Conservation (phyloP, 2,888 invertebrate species). For the Bruchidius siliquastri region DNA sequence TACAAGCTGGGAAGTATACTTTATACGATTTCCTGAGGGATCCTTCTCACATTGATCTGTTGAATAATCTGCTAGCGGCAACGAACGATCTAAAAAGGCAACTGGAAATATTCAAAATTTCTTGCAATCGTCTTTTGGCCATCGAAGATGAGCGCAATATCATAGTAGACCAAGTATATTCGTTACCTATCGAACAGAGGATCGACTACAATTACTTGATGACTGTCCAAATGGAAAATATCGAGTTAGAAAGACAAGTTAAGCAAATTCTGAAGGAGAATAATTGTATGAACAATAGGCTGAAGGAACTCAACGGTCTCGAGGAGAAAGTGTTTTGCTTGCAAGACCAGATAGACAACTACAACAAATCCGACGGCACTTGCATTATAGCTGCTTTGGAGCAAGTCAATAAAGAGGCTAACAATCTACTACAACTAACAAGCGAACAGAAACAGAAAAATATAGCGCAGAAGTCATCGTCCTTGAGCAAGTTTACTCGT, state of each 20-base stretch:
- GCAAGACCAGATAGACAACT: slow-evolving; percentile 22
- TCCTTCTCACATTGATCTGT: slow-evolving; percentile 26
- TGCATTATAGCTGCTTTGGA: slow-evolving; percentile 25
- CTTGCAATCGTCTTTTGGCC: slow-evolving; percentile 32
- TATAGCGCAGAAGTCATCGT: slow-evolving; percentile 18
- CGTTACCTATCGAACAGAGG: slow-evolving; percentile 33
- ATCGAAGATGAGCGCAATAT: slow-evolving; percentile 39
- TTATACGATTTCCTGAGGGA: slow-evolving; percentile 22
- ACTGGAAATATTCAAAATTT: slow-evolving; percentile 32
- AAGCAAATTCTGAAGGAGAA: slow-evolving; percentile 28
- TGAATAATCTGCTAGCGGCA: slow-evolving; percentile 29
- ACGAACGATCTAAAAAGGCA: slow-evolving; percentile 28
- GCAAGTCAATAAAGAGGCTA: slow-evolving; percentile 32
- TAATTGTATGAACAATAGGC: slow-evolving; percentile 17
- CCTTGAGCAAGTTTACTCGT: slow-evolving; percentile 8
- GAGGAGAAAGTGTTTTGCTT: slow-evolving; percentile 28
- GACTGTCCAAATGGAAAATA: slow-evolving; percentile 35
- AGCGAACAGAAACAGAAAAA: slow-evolving; percentile 28
- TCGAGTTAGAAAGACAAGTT: slow-evolving; percentile 32
- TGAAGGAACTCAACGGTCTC: slow-evolving; percentile 26
- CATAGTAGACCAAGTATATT: slow-evolving; percentile 38
- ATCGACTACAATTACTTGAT: slow-evolving; percentile 34
- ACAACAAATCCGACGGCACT: background rate
- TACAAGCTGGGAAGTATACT: slow-evolving; percentile 8
- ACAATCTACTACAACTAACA: slow-evolving; percentile 26